Base-by-base conservation (phyloP, 1,140 invertebrate species). In the Ceratoteleas bidentatus region DNA sequence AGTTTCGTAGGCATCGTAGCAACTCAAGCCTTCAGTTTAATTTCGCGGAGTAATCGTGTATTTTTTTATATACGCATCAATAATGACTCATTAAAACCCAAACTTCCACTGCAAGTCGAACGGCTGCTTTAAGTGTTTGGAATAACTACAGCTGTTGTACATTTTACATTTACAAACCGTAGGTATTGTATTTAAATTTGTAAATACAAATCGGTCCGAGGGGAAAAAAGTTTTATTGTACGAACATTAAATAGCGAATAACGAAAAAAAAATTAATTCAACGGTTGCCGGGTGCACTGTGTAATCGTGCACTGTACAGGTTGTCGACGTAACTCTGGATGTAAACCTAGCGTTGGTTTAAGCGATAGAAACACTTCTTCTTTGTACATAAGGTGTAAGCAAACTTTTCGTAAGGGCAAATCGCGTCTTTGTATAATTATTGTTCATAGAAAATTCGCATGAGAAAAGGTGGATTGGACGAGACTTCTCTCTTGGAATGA, bases 381-480 rank as follows among this genome's bases (percentile, higher is more conserved):
- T 75, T 75, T 75, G 72, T 75, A 75, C 45, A 75, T 75, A 75
- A 38, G 2, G 36, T 38, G 24, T 53, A 60, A 66, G 52, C 52
- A 66, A 47, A 33, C 15, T 52, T 65, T 73, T 54, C 3, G n/a
- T n/a, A n/a, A n/a, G n/a, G 9, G 32, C 32, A 64, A 50, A 50
- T n/a, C n/a, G 56, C 40, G 34, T 57, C 47, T 74, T 74, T 74
- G 49, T 65, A 74, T 58, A 54, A 64, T 57, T 64, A 53, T 56
- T 61, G 60, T 60, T 70, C 16, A 57, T 50, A 16, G 34, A 58
- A 74, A 74, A 74, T 65, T 74, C 53, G 6, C 11, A n/a, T 11
- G 70, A 65, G 70, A 64, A 74, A 65, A 74, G 36, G 70, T 74
- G 70, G 61, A 74, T 74, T 74, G 70, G 64, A 54, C 34, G 15